phyloP scores from a whole-genome alignment of 2,113 vertebrate species.

The Trogon melanurus region DNA sequence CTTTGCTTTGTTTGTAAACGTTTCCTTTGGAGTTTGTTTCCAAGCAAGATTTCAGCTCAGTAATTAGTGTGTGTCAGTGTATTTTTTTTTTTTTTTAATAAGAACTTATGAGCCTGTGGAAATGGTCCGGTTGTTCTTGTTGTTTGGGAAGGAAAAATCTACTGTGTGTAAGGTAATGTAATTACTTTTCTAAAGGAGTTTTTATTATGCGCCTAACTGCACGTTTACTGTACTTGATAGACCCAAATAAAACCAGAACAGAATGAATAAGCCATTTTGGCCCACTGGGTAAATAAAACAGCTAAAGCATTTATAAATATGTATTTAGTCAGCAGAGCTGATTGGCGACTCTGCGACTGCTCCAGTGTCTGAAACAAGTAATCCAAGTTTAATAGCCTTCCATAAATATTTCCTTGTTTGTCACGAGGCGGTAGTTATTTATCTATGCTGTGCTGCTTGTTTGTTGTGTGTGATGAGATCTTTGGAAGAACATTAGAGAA shows the following conservation, averaged over 20 bases:
- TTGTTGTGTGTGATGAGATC: slow-evolving; percentile 20
- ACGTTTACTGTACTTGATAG: slow-evolving; percentile 67
- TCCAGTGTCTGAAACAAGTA: slow-evolving; percentile 1
- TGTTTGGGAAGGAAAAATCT: slow-evolving; percentile 60
- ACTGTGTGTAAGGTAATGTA: slow-evolving; percentile 48
- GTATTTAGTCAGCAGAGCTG: slow-evolving; percentile 62
- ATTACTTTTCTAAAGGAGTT: slow-evolving; percentile 70
- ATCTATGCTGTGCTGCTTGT: neutral
- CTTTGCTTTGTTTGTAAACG: neutral
- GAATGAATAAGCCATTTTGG: slow-evolving; percentile 66
- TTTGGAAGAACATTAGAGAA: neutral
- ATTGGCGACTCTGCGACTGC: slow-evolving; percentile 18
- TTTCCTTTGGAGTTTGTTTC: slow-evolving; percentile 39
- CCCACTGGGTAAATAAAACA: slow-evolving; percentile 55
- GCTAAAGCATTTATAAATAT: slow-evolving; percentile 66
- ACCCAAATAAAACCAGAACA: slow-evolving; percentile 56
- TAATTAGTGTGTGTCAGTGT: slow-evolving; percentile 55
- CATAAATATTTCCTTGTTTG: slow-evolving; percentile 42
- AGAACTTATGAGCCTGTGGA: slow-evolving; percentile 47
- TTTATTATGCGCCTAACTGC: slow-evolving; percentile 67
- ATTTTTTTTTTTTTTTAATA: neutral
- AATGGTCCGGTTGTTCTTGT: slow-evolving; percentile 54
- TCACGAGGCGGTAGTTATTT: neutral
- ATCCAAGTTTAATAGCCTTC: slow-evolving; percentile 26
- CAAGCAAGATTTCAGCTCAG: neutral